Base-by-base conservation (phyloP, 2,113 vertebrate genomes). In the Embiotoca jacksoni region DNA sequence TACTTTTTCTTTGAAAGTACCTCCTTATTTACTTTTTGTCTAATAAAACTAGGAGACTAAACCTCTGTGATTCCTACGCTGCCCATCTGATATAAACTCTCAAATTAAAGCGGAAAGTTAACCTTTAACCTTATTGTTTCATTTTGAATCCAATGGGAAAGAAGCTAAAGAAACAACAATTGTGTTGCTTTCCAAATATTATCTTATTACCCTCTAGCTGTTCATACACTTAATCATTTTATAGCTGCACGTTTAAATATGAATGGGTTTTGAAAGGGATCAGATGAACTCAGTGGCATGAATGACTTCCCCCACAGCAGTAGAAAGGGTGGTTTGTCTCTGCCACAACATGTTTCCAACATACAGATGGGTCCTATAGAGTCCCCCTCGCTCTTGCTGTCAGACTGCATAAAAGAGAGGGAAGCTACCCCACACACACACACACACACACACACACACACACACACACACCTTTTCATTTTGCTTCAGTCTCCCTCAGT, bases 321-420 rank as follows among this genome's bases (percentile, higher is more conserved):
- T 23, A 23, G 23, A 23, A 23, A 23, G 23, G 23, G 23, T 23
- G 23, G 23, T 23, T 23, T 80, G 61, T 47, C 35, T 32, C 6
- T 68, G 49, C 50, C 15, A 4, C 11, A 81, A 35, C 39, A 73
- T 11, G 33, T 47, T 23, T 32, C 13, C 3, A 32, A 37, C 72
- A n/a, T 68, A 72, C 13, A 56, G 36, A 73, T 6, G 62, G 53
- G 4, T 65, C 75, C 46, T 74, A 15, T 60, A 62, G 39, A 78
- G 11, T 53, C 36, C 66, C 53, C 54, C 31, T 73, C 23, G 23
- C 49, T 67, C 56, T 65, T 33, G 30, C 65, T 78, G 63, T 82
- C 73, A 72, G 50, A 81, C 16, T 78, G 58, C 70, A 65, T 83
- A 30, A 75, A 56, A 75, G 32, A 82, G 14, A 73, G 54, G 55